Conservation (phyloP, 92 coral and sea anemone genomes). For the Actinernus sp. region DNA sequence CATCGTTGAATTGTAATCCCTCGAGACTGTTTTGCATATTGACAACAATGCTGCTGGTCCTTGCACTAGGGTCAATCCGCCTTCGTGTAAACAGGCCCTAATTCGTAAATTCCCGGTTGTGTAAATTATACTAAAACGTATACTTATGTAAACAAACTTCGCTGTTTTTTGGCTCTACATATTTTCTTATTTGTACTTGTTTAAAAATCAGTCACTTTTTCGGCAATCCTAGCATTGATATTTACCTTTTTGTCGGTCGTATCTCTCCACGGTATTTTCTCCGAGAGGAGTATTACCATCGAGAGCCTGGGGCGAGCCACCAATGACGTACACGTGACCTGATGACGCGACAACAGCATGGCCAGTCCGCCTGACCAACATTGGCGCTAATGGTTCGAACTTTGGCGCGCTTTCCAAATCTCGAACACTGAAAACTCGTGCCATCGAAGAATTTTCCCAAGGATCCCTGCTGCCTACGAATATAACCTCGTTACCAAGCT, state of each 20-base stretch:
- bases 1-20: no score
- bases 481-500: conserved; percentile 45
- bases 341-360: conserved; percentile 74
- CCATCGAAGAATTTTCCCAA: conserved; percentile 29
- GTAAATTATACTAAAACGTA: no score
- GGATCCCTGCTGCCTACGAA: conserved; percentile 67
- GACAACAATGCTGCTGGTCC: no score
- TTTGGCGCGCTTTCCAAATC: conserved; percentile 26
- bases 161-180: no score
- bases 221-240: no score
- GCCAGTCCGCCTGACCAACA: conserved; percentile 76
- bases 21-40: no score
- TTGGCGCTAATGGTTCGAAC: conserved; percentile 29
- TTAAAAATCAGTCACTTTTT: no score
- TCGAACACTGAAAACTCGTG: conserved; percentile 59
- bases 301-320: conserved; percentile 76
- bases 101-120: no score
- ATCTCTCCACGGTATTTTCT: conserved; percentile 78
- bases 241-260: conserved; percentile 60
- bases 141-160: no score
- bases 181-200: no score
- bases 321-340: conserved; percentile 72
- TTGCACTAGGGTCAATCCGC: no score
- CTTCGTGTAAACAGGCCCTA: no score
- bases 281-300: conserved; percentile 30